A percentile compares a stretch with the other conserved stretches of the same genome.
Evolutionary conservation across 2,113 vertebrate species (phyloP).

Genomic region (Tringa solitaria): DNA sequence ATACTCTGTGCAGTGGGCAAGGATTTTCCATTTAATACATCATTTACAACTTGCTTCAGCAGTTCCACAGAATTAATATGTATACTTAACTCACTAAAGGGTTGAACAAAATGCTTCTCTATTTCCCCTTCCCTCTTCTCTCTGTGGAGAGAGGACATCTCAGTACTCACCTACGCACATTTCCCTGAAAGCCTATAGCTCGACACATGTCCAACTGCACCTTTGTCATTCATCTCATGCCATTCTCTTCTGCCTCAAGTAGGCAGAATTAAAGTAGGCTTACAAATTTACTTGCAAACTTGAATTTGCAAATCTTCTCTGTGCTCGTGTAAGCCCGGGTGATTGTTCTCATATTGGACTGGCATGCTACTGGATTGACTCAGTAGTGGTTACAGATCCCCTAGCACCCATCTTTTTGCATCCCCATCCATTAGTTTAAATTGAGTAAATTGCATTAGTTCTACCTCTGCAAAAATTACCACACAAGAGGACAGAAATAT

Average conservation of each 20-base stretch:
- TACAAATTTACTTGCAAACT: background rate
- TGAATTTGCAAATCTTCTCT: background rate
- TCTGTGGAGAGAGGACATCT: background rate
- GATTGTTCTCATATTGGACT: background rate
- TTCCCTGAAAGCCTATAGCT: background rate
- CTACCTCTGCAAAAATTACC: background rate
- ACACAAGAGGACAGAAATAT: background rate
- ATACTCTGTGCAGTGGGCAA: background rate
- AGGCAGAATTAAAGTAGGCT: background rate
- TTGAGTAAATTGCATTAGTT: background rate
- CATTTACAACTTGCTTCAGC: constrained; percentile 18
- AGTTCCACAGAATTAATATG: background rate
- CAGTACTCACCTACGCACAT: background rate
- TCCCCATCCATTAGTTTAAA: background rate
- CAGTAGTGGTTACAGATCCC: background rate
- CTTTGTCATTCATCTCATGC: background rate
- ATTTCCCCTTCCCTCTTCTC: background rate
- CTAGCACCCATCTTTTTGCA: background rate
- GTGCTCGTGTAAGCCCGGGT: background rate
- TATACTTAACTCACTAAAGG: background rate
- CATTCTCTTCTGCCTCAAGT: background rate
- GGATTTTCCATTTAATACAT: constrained; percentile 24
- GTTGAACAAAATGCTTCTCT: background rate
- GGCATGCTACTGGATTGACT: background rate
- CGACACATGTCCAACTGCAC: background rate